These are phyloP conservation scores for Anticlea derivata DNA, from an alignment of 2,888 invertebrate genomes.

Conservation along the genomic window DNA sequence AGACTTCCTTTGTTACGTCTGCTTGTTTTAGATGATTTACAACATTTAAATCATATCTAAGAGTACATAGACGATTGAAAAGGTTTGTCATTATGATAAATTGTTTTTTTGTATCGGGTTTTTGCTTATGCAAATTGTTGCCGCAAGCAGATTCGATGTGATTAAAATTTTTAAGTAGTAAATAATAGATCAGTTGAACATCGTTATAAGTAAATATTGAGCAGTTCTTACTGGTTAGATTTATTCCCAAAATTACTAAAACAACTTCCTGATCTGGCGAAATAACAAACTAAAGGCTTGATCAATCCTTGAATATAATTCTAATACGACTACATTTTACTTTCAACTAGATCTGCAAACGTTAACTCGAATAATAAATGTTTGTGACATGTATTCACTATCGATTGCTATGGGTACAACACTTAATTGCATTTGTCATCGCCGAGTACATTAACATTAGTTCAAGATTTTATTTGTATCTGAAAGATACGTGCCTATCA, in stretches of 20 bases:
- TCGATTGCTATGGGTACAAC: conserved; percentile 20
- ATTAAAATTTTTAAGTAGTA: conserved; percentile 23
- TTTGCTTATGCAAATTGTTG: conserved; percentile 28
- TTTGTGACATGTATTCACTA: conserved; percentile 11
- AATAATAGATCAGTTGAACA: conserved; percentile 9
- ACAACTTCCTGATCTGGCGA: too few relatives aligned
- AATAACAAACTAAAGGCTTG: too few relatives aligned
- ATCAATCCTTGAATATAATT: too few relatives aligned
- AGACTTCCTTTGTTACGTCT: conserved; percentile 55
- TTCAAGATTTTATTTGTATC: conserved; percentile 45
- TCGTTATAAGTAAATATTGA: neutral
- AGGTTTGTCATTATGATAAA: conserved; percentile 39
- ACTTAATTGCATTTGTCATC: conserved; percentile 47
- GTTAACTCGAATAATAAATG: neutral
- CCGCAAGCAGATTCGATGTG: conserved; percentile 23
- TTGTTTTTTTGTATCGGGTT: conserved; percentile 33
- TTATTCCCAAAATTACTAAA: too few relatives aligned
- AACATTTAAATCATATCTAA: conserved; percentile 46
- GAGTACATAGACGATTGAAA: conserved; percentile 42
- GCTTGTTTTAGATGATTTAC: conserved; percentile 44
- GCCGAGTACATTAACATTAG: conserved; percentile 40
- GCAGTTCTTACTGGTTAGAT: neutral
- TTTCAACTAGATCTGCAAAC: conserved; percentile 1
- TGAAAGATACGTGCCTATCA: conserved; percentile 15
- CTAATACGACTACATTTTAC: too few relatives aligned